These are phyloP conservation scores for Pristis pectinata DNA, from an alignment of 2,797 vertebrate genomes.

Conservation along the genomic window DNA sequence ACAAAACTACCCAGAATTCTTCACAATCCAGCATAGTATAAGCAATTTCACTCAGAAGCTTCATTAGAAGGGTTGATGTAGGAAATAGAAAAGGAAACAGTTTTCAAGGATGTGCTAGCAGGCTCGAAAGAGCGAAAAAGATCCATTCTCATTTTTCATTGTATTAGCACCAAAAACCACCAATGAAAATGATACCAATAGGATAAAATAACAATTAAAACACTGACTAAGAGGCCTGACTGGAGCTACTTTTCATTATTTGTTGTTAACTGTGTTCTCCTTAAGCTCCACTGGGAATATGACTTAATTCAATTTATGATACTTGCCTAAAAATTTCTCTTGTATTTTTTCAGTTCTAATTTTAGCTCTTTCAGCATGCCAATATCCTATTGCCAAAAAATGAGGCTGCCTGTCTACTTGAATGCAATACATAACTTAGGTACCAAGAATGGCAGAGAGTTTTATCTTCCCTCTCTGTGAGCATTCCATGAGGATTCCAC, in stretches of 20 bases:
- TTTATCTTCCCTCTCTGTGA: not conserved
- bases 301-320: not conserved
- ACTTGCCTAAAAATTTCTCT: not conserved
- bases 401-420: not conserved
- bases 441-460: not conserved
- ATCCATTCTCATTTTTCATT: not conserved
- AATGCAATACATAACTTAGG: not conserved
- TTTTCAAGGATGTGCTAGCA: not conserved
- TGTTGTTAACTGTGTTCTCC: not conserved
- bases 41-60: not conserved
- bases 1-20: not conserved
- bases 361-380: not conserved
- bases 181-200: not conserved
- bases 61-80: too few relatives aligned
- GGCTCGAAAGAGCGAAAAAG: not conserved
- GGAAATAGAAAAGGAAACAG: not conserved
- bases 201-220: not conserved
- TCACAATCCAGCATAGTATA: not conserved
- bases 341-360: not conserved
- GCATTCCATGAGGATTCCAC: not conserved
- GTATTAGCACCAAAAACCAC: not conserved
- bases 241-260: not conserved
- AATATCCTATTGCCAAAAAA: not conserved
- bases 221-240: not conserved
- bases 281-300: not conserved